Evolutionary conservation across 1,140 invertebrate genomes (phyloP).

Genomic region (Drosophila auraria): DNA sequence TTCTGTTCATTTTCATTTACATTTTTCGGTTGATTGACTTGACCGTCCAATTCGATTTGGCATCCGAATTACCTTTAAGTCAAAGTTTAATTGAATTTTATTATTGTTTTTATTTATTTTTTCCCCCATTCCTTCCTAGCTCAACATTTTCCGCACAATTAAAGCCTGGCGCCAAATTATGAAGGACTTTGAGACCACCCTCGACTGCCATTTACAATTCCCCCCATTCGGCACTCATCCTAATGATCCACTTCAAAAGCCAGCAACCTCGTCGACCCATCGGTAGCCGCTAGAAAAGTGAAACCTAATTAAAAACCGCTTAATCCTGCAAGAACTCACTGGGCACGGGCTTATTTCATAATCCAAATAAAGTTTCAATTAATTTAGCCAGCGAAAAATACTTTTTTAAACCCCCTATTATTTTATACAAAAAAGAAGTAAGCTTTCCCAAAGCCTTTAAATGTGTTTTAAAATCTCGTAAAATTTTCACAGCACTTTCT

Average conservation of each 20-base stretch:
- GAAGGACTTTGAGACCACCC: conserved; percentile 20
- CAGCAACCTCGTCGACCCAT: conserved; percentile 4
- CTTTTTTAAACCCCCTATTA: neutral
- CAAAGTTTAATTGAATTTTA: conserved; percentile 66
- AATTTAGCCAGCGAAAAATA: conserved; percentile 58
- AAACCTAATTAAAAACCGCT: conserved; percentile 80
- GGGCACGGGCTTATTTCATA: conserved; percentile 77
- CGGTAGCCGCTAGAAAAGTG: conserved; percentile 5
- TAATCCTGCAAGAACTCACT: conserved; percentile 56
- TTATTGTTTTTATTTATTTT: conserved; percentile 16
- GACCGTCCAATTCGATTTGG: conserved; percentile 19
- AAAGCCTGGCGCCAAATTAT: conserved; percentile 26
- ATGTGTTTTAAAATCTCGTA: too few species aligned
- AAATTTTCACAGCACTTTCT: too few species aligned
- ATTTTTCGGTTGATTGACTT: conserved; percentile 64
- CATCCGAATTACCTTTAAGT: neutral
- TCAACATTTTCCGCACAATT: conserved; percentile 64
- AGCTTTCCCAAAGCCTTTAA: neutral
- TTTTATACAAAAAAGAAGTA: neutral
- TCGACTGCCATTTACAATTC: neutral
- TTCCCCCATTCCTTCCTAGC: neutral
- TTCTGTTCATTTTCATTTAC: conserved; percentile 79
- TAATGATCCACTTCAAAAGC: conserved; percentile 61
- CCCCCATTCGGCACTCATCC: conserved; percentile 10
- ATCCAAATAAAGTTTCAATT: conserved; percentile 81